These are phyloP conservation scores for Pampus argenteus DNA, from an alignment of 2,797 vertebrate genomes.

Conservation along the genomic window DNA sequence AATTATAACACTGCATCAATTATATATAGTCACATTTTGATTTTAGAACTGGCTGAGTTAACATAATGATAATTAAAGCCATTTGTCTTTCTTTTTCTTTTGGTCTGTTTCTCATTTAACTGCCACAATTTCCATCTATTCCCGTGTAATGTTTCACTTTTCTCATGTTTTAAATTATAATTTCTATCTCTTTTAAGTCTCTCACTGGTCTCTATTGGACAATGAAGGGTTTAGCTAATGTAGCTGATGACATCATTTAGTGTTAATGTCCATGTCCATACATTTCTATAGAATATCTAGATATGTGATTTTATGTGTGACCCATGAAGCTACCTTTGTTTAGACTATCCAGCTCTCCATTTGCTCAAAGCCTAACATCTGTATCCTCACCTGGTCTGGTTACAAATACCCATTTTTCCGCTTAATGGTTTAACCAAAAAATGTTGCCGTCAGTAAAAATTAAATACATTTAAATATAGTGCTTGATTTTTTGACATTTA, in stretches of 20 bases:
- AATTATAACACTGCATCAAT: constrained; percentile 50
- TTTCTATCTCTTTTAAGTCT: background rate
- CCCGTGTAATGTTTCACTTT: constrained; percentile 10
- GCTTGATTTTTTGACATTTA: background rate
- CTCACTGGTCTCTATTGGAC: constrained; percentile 4
- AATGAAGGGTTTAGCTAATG: constrained; percentile 7
- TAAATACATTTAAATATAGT: background rate
- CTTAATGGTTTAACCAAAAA: background rate
- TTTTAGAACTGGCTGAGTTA: constrained; percentile 50
- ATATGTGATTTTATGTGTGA: background rate
- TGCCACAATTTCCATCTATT: constrained; percentile 26
- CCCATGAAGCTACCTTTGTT: too few relatives aligned
- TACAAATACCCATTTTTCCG: too few relatives aligned
- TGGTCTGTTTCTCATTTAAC: constrained; percentile 30
- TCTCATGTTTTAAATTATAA: constrained; percentile 2
- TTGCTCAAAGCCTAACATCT: too few relatives aligned
- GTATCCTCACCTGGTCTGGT: too few relatives aligned
- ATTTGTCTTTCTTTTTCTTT: constrained; percentile 25
- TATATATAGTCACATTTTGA: constrained; percentile 31
- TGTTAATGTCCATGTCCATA: constrained; percentile 6
- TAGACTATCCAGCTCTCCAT: too few relatives aligned
- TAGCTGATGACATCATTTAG: constrained; percentile 17
- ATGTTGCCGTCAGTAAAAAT: too few relatives aligned
- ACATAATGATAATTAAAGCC: constrained; percentile 42
- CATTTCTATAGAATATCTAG: background rate